phyloP scores from a whole-genome alignment of 2,797 vertebrate genomes.

The Phyllotis vaccarum region DNA sequence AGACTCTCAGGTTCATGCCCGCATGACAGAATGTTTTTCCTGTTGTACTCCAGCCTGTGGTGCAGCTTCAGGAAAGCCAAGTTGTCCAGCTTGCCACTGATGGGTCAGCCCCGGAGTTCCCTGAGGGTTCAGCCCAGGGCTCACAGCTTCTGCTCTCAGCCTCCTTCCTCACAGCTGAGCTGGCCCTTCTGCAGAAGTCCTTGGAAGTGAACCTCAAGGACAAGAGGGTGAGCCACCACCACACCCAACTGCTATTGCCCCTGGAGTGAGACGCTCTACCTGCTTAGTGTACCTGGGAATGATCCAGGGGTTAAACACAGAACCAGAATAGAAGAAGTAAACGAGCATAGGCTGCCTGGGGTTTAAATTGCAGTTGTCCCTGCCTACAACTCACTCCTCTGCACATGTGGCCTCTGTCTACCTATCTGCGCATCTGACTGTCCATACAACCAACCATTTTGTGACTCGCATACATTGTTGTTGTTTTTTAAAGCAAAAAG shows the following conservation, averaged over 20 bases:
- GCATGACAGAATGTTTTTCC: background rate
- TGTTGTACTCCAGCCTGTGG: conserved; percentile 72
- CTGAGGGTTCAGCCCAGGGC: background rate
- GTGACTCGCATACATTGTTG: background rate
- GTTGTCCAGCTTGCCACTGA: background rate
- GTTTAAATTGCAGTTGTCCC: background rate
- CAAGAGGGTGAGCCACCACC: conserved; percentile 38
- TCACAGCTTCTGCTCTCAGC: conserved; percentile 76
- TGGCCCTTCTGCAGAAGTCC: conserved; percentile 63
- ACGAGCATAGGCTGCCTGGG: too few species aligned
- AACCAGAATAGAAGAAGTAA: background rate
- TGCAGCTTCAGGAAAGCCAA: conserved; percentile 49
- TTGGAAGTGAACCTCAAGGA: conserved; percentile 51
- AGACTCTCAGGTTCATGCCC: background rate
- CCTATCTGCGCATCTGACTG: background rate
- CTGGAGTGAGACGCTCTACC: background rate
- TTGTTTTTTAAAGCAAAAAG: background rate
- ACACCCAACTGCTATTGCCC: background rate
- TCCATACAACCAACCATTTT: background rate
- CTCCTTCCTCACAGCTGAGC: conserved; percentile 9
- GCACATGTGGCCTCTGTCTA: background rate
- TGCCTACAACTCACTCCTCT: background rate
- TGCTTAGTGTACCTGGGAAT: background rate
- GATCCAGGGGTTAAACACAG: background rate
- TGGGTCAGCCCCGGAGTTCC: fast-evolving